These are phyloP conservation scores for Oophaga sylvatica DNA, from an alignment of 2,797 vertebrate species.

Conservation along the genomic window DNA sequence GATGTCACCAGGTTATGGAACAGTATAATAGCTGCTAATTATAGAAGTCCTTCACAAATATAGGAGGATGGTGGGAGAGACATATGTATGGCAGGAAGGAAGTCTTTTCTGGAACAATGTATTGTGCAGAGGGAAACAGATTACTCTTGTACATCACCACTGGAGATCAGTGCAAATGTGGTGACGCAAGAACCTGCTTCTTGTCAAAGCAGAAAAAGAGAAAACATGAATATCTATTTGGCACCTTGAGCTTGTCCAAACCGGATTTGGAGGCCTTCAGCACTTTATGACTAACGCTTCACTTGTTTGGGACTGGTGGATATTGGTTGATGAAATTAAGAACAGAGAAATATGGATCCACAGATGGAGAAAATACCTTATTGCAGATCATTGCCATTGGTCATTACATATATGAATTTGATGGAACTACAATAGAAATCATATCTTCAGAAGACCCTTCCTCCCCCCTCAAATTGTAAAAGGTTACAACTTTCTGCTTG, in stretches of 20 bases:
- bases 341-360: too few species aligned
- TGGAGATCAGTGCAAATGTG: conserved; percentile 15
- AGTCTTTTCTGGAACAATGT: conserved; percentile 20
- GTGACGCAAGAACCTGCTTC: neutral
- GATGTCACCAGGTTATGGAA: neutral
- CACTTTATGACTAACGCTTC: neutral
- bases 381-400: too few species aligned
- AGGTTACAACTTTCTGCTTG: neutral
- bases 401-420: neutral
- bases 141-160: neutral
- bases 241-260: neutral
- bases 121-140: conserved; percentile 19
- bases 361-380: too few species aligned
- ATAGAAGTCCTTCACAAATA: conserved; percentile 17
- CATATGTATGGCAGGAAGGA: conserved; percentile 34
- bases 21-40: neutral
- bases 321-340: neutral
- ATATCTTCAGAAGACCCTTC: neutral
- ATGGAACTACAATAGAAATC: neutral
- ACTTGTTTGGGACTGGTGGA: neutral
- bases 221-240: neutral
- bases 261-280: neutral
- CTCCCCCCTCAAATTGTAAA: neutral
- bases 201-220: neutral
- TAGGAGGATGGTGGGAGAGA: conserved; percentile 2